Evolutionary conservation across 37 sponge, comb jelly and placozoan species (phyloP).

Genomic region (Oopsacas minuta): DNA sequence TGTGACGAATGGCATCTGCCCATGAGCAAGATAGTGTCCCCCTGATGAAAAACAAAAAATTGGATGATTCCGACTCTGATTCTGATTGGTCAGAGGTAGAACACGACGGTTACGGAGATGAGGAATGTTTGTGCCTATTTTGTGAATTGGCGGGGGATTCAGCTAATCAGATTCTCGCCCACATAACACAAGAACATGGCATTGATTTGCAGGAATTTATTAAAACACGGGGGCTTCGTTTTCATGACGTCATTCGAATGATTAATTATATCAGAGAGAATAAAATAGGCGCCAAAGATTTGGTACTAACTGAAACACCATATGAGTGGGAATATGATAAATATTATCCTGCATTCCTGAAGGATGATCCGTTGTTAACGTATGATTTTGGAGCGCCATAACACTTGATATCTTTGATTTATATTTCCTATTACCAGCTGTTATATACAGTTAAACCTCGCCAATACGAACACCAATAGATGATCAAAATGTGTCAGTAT

Average conservation of each 20-base stretch:
- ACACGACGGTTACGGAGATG: not conserved
- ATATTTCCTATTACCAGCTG: not conserved
- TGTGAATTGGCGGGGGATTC: not conserved
- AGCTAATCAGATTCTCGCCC: not conserved
- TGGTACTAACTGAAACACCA: not conserved
- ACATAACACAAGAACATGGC: not conserved
- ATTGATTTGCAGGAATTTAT: not conserved
- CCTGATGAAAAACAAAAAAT: not conserved
- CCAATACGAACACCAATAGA: not conserved
- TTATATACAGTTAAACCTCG: not conserved
- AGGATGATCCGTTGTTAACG: not conserved
- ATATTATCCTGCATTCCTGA: not conserved
- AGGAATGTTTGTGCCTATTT: not conserved
- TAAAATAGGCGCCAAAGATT: not conserved
- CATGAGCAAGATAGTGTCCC: not conserved
- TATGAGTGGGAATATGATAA: not conserved
- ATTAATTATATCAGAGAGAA: not conserved
- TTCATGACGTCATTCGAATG: not conserved
- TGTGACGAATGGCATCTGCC: not conserved
- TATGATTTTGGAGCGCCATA: constrained; percentile 4
- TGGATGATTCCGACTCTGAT: not conserved
- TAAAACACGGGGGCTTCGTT: not conserved
- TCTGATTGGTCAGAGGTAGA: constrained; percentile 13
- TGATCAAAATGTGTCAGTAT: not conserved
- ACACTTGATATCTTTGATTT: not conserved